phyloP scores from a whole-genome alignment of 2,113 vertebrate species.

The Nycticryphes semicollaris region DNA sequence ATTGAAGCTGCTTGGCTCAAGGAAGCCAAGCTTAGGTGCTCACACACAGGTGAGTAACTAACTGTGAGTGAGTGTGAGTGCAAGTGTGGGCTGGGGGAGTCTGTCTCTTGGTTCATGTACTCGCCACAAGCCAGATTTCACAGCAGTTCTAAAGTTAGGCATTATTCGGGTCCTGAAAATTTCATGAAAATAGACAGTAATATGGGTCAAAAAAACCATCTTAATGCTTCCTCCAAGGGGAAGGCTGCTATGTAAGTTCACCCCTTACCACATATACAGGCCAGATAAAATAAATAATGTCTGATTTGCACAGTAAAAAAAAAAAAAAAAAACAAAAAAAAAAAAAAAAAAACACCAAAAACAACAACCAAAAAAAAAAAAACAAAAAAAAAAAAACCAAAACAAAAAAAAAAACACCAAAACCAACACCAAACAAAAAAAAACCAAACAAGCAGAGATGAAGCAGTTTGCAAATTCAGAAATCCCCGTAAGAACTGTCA shows the following conservation, averaged over 20 bases:
- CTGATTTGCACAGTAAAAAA: not conserved
- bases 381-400: not conserved
- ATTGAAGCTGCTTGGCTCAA: not conserved
- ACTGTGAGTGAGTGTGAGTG: not conserved
- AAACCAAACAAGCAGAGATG: not conserved
- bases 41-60: not conserved
- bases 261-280: not conserved
- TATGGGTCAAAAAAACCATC: not conserved
- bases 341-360: not conserved
- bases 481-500: not conserved
- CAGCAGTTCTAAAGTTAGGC: not conserved
- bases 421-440: not conserved
- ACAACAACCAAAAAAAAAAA: too few species aligned
- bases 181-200: not conserved
- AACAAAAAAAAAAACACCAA: too few species aligned
- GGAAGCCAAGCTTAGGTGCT: rapidly evolving
- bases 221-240: not conserved
- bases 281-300: not conserved
- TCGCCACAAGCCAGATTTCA: not conserved
- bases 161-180: not conserved
- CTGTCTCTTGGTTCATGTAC: not conserved
- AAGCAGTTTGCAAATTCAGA: not conserved
- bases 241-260: not conserved
- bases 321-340: not conserved
- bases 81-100: not conserved